Evolutionary conservation across 2,888 invertebrate species (phyloP).

Genomic region (Scrobipalpa atriplicella): DNA sequence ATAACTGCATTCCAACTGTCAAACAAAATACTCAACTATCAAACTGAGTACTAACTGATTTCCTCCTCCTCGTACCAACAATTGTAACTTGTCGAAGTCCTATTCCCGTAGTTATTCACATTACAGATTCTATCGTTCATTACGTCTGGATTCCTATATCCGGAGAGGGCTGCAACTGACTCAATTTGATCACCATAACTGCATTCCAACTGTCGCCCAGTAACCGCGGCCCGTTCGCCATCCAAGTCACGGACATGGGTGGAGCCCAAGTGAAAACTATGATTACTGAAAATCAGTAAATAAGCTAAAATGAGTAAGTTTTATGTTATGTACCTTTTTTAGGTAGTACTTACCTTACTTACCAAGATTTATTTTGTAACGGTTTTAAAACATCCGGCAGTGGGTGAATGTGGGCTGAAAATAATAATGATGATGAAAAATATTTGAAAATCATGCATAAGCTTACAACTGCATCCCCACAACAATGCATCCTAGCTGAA

Average conservation of each 20-base stretch:
- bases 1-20: slow-evolving; percentile 51
- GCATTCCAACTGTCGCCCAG: slow-evolving; percentile 53
- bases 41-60: not conserved
- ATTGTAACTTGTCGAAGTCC: slow-evolving; percentile 1
- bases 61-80: slow-evolving; percentile 45
- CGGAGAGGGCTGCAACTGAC: slow-evolving; percentile 47
- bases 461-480: too few species aligned
- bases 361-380: too few species aligned
- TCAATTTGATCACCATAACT: slow-evolving; percentile 72
- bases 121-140: slow-evolving; percentile 20
- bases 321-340: too few species aligned
- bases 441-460: too few species aligned
- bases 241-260: slow-evolving; percentile 65
- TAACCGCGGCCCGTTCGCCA: slow-evolving; percentile 61
- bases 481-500: too few species aligned
- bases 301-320: not conserved
- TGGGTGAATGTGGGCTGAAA: too few species aligned
- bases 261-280: not conserved
- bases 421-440: too few species aligned
- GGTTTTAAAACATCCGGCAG: too few species aligned
- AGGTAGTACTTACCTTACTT: too few species aligned
- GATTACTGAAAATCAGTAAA: not conserved
- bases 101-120: slow-evolving; percentile 7
- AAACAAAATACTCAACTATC: too few species aligned
- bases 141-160: slow-evolving; percentile 17